Evolutionary conservation across 2,888 invertebrate genomes (phyloP).

Genomic region (Matsumyia berberina): DNA sequence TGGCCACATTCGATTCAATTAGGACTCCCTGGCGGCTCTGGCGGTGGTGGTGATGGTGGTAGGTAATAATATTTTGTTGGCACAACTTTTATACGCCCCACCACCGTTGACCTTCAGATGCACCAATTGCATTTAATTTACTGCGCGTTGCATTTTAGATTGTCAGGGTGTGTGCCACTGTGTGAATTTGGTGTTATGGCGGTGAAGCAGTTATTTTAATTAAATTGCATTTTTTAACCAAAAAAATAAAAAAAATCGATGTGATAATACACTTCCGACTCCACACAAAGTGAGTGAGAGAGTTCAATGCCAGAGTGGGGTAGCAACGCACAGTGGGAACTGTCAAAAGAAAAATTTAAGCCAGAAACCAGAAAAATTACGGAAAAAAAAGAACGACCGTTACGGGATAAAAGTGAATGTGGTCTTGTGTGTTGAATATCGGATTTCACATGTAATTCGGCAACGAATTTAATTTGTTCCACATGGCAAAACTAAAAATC

Average conservation of each 20-base stretch:
- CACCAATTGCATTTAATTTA: slow-evolving; percentile 53
- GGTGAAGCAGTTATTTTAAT: slow-evolving; percentile 28
- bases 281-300: neutral
- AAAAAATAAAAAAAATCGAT: neutral
- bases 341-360: slow-evolving; percentile 5
- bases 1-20: slow-evolving; percentile 68
- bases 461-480: slow-evolving; percentile 63
- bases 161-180: too few species aligned
- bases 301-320: slow-evolving; percentile 24
- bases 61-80: slow-evolving; percentile 57
- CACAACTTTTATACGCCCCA: slow-evolving; percentile 45
- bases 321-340: neutral
- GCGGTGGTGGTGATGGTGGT: too few species aligned
- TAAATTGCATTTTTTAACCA: slow-evolving; percentile 2
- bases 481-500: slow-evolving; percentile 67
- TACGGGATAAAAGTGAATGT: slow-evolving; percentile 17
- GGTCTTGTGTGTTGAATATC: slow-evolving; percentile 33
- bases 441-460: slow-evolving; percentile 60
- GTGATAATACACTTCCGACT: neutral
- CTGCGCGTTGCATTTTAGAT: slow-evolving; percentile 13
- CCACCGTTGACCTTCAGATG: slow-evolving; percentile 59
- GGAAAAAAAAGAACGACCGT: neutral
- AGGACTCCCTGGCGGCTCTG: slow-evolving; percentile 15
- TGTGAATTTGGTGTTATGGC: neutral
- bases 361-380: slow-evolving; percentile 4